A percentile compares a stretch with the other conserved stretches of the same genome.
Evolutionary conservation across 2,888 invertebrate species (phyloP).

Genomic region (Bombylius major): DNA sequence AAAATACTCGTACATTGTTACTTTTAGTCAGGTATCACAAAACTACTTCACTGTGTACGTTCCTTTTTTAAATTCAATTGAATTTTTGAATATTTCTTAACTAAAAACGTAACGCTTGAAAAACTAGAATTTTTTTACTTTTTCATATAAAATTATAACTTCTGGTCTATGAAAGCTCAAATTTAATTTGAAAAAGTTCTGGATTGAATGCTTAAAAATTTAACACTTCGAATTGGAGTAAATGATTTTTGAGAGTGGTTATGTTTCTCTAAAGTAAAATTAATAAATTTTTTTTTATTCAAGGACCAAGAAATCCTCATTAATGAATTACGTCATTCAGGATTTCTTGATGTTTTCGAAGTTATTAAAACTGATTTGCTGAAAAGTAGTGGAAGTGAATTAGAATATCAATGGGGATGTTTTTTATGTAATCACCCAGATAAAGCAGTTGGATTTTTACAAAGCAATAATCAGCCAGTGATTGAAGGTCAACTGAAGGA

Average conservation of each 20-base stretch:
- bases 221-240: background rate
- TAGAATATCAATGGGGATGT: conserved; percentile 65
- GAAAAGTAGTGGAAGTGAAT: conserved; percentile 38
- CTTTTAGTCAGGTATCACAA: no score
- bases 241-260: background rate
- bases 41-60: no score
- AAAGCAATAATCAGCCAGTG: conserved; percentile 69
- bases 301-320: conserved; percentile 77
- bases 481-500: conserved; percentile 85
- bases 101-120: no score
- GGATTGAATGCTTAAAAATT: background rate
- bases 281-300: conserved; percentile 6
- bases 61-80: no score
- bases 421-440: conserved; percentile 90
- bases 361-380: conserved; percentile 43
- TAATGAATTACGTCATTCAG: conserved; percentile 71
- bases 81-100: no score
- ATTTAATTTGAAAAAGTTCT: background rate
- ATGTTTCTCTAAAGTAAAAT: background rate
- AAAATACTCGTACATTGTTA: no score
- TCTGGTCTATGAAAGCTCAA: no score
- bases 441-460: conserved; percentile 69
- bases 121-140: no score
- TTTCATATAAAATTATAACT: no score
- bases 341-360: conserved; percentile 90